Evolutionary conservation across 2,113 vertebrate genomes (phyloP).

Genomic region (Stictonetta naevosa): DNA sequence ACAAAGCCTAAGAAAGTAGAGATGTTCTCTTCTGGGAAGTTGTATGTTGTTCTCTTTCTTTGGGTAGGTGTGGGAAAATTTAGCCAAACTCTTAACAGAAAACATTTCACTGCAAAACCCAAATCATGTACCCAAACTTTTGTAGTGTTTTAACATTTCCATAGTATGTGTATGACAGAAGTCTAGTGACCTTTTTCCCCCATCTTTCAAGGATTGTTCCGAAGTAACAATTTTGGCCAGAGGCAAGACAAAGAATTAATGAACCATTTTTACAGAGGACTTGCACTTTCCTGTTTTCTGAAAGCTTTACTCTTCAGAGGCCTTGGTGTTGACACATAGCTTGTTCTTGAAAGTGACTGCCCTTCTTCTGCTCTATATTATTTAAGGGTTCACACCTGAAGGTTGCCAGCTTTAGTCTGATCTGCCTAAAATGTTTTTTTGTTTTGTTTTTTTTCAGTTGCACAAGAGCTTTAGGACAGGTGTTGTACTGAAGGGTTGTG

Average conservation of each 20-base stretch:
- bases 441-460: background rate
- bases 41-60: background rate
- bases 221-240: background rate
- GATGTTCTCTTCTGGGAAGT: background rate
- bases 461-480: conserved; percentile 17
- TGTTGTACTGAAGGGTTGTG: conserved; percentile 37
- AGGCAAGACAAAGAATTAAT: conserved; percentile 67
- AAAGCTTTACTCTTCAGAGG: conserved; percentile 77
- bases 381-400: conserved; percentile 66
- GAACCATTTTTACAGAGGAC: conserved; percentile 66
- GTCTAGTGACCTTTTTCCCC: background rate
- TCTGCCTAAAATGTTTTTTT: conserved; percentile 16
- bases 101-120: background rate
- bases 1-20: background rate
- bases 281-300: conserved; percentile 72
- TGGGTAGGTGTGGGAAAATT: background rate
- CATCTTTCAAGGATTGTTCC: background rate
- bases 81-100: background rate
- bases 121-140: background rate
- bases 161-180: background rate
- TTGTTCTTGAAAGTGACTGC: conserved; percentile 56
- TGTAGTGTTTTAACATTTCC: background rate
- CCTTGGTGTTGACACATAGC: conserved; percentile 62
- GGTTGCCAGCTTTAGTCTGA: conserved; percentile 65
- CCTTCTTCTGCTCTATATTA: conserved; percentile 68